A percentile compares a stretch with the other conserved stretches of the same genome.
Evolutionary conservation across 2,113 vertebrate species (phyloP).

Genomic region (Actenoides lindsayi): DNA sequence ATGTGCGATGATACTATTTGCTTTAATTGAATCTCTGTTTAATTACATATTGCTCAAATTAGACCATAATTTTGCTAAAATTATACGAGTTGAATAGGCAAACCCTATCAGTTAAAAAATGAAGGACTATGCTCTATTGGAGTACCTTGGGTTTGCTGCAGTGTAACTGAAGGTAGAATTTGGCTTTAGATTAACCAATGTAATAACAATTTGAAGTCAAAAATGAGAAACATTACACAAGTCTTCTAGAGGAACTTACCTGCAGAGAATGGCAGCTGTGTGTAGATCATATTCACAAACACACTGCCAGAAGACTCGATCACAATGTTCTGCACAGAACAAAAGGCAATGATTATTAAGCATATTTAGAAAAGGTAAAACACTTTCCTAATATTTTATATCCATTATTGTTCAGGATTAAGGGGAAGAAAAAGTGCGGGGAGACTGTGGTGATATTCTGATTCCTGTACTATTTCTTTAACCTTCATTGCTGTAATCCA

Average conservation of each 20-base stretch:
- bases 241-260: constrained; percentile 62
- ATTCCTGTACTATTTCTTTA: background rate
- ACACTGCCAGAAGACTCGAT: constrained; percentile 81
- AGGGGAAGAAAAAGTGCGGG: background rate
- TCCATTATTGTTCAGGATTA: background rate
- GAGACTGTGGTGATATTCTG: background rate
- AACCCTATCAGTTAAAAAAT: background rate
- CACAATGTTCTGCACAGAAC: constrained; percentile 75
- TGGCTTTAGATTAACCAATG: background rate
- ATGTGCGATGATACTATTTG: background rate
- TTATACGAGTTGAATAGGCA: background rate
- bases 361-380: background rate
- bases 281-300: constrained; percentile 82
- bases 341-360: background rate
- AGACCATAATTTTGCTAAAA: background rate
- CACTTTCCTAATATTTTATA: background rate
- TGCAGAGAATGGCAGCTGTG: constrained; percentile 85
- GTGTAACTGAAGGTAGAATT: background rate
- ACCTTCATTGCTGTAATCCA: background rate
- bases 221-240: background rate
- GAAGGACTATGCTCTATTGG: background rate
- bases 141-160: background rate
- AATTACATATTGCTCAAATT: background rate
- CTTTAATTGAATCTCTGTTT: background rate
- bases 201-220: background rate